Conservation (phyloP, 2,888 invertebrate genomes). For the Tuberolachnus salignus region DNA sequence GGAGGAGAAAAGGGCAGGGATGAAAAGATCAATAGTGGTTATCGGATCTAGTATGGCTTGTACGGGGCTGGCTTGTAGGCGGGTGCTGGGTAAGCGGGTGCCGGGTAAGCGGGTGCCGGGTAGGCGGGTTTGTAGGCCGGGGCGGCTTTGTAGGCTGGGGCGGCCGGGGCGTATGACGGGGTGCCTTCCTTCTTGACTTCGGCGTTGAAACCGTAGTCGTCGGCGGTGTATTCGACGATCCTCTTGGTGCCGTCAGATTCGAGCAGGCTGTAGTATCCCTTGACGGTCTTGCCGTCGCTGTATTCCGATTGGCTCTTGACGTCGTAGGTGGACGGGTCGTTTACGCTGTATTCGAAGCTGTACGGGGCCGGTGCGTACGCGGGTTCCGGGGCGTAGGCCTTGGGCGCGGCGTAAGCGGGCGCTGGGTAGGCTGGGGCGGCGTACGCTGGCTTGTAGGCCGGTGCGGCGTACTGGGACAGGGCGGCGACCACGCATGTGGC, state of each 20-base stretch:
- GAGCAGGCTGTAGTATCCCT: slow-evolving; percentile 49
- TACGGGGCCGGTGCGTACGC: slow-evolving; percentile 45
- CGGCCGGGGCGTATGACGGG: slow-evolving; percentile 32
- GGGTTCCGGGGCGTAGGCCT: slow-evolving; percentile 51
- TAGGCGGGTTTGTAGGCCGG: slow-evolving; percentile 41
- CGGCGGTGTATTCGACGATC: slow-evolving; percentile 70
- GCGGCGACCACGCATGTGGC: slow-evolving; percentile 46
- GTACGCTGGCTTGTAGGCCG: slow-evolving; percentile 5
- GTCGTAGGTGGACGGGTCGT: slow-evolving; percentile 54
- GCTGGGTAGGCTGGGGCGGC: slow-evolving; percentile 10
- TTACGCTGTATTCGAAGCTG: slow-evolving; percentile 54
- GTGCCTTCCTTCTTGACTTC: slow-evolving; percentile 54
- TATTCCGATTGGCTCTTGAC: slow-evolving; percentile 52
- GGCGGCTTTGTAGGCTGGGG: slow-evolving; percentile 20
- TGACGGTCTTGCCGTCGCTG: slow-evolving; percentile 63
- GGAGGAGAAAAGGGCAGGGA: background rate
- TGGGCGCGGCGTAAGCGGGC: slow-evolving; percentile 46
- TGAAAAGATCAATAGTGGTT: background rate
- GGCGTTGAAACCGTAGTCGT: slow-evolving; percentile 52
- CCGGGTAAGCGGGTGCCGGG: slow-evolving; percentile 49
- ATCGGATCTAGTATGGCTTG: slow-evolving; percentile 30
- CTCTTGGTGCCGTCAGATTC: slow-evolving; percentile 71
- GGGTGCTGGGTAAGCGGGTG: slow-evolving; percentile 45
- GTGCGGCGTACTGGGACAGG: slow-evolving; percentile 38
- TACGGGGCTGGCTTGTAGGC: slow-evolving; percentile 41